Conservation (phyloP, 1,140 invertebrate genomes). For the Rhynchophorus ferrugineus region DNA sequence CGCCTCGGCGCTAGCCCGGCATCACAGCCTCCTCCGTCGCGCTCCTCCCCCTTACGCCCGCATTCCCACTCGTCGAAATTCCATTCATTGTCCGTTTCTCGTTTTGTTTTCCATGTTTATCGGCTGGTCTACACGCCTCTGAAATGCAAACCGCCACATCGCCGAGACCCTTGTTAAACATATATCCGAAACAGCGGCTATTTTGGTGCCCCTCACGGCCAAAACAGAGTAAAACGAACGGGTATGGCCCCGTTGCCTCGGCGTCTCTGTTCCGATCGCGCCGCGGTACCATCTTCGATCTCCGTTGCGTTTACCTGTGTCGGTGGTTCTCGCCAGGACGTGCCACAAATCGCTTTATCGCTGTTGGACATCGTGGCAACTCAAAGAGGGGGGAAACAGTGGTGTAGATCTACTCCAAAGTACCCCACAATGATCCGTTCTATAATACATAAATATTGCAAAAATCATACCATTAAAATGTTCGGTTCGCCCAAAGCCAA, state of each 20-base stretch:
- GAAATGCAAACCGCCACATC: constrained; percentile 18
- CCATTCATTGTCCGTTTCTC: background rate
- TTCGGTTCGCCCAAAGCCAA: too few relatives aligned
- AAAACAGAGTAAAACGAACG: too few relatives aligned
- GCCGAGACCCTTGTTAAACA: constrained; percentile 21
- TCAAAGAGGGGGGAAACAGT: constrained; percentile 13
- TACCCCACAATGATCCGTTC: too few relatives aligned
- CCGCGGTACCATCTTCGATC: constrained; percentile 19
- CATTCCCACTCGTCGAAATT: background rate
- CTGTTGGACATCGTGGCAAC: constrained; percentile 22
- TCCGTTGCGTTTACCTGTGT: constrained; percentile 22
- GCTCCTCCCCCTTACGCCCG: background rate
- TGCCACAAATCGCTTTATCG: constrained; percentile 24
- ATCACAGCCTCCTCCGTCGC: too few relatives aligned
- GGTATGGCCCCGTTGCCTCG: too few relatives aligned
- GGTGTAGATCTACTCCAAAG: too few relatives aligned
- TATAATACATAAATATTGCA: too few relatives aligned
- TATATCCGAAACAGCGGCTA: constrained; percentile 19
- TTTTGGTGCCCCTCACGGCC: constrained; percentile 11
- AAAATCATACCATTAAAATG: too few relatives aligned
- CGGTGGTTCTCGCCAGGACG: constrained; percentile 23
- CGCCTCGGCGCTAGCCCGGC: background rate
- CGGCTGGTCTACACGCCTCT: constrained; percentile 18
- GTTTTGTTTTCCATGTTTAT: constrained; percentile 14
- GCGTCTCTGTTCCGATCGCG: too few relatives aligned